phyloP scores from a whole-genome alignment of 2,888 invertebrate genomes.

The Aphodius granarius region DNA sequence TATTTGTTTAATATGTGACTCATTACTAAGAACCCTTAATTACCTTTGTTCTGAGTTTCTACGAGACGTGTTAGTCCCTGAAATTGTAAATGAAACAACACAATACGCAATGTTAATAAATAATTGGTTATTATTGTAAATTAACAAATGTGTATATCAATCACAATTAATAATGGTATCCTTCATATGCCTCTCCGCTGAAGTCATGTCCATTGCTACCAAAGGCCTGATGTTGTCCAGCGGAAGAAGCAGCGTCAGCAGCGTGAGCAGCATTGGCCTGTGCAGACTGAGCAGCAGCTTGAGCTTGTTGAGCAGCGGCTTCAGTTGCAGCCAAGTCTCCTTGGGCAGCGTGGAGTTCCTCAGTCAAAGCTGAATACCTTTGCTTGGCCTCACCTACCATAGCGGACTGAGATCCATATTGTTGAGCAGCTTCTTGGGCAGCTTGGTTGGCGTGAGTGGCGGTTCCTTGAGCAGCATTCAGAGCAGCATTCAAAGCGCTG shows the following conservation, averaged over 20 bases:
- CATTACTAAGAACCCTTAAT: too few relatives aligned
- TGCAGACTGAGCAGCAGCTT: slow-evolving; percentile 35
- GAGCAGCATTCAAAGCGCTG: slow-evolving; percentile 70
- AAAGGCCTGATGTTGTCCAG: slow-evolving; percentile 6
- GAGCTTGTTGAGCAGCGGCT: slow-evolving; percentile 70
- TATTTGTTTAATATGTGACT: too few relatives aligned
- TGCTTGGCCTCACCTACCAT: slow-evolving; percentile 77
- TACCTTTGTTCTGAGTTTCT: too few relatives aligned
- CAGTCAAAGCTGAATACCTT: slow-evolving; percentile 63
- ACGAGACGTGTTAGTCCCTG: too few relatives aligned
- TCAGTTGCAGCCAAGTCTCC: slow-evolving; percentile 18
- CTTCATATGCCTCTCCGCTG: background rate
- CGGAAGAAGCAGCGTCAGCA: slow-evolving; percentile 16
- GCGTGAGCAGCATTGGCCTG: slow-evolving; percentile 21
- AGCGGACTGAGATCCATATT: slow-evolving; percentile 70
- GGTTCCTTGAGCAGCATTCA: slow-evolving; percentile 58
- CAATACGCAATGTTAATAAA: background rate
- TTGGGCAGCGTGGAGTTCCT: slow-evolving; percentile 56
- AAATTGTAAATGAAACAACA: background rate
- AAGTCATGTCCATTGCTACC: background rate
- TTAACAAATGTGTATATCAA: slow-evolving; percentile 1
- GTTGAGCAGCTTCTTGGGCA: slow-evolving; percentile 68
- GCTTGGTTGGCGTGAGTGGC: slow-evolving; percentile 74
- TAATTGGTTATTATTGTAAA: background rate
- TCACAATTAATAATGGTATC: slow-evolving; percentile 16